Evolutionary conservation across 2,797 vertebrate species (phyloP).

Genomic region (Anableps anableps): DNA sequence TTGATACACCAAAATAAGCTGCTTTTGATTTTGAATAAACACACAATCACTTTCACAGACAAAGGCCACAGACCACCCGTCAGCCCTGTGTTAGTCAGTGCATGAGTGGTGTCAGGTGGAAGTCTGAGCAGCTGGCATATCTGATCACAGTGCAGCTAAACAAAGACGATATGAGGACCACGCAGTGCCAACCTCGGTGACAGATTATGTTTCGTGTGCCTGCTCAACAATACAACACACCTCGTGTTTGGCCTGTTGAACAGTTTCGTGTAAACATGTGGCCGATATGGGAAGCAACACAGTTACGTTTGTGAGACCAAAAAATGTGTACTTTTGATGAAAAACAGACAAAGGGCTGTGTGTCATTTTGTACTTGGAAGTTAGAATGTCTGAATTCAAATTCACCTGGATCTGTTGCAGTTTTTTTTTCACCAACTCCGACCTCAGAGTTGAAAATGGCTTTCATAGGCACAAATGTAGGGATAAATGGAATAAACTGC

Average conservation of each 20-base stretch:
- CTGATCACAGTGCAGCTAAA: slow-evolving; percentile 6
- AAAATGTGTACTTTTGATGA: not conserved
- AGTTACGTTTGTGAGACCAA: not conserved
- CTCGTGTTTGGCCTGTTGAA: not conserved
- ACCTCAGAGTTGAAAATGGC: not conserved
- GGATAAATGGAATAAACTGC: not conserved
- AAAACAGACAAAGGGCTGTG: not conserved
- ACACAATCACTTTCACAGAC: not conserved
- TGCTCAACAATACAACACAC: slow-evolving; percentile 3
- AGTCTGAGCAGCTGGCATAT: slow-evolving; percentile 19
- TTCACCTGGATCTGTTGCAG: too few species aligned
- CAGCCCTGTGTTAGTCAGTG: slow-evolving; percentile 9
- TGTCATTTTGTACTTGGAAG: not conserved
- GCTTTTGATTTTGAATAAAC: slow-evolving; percentile 8
- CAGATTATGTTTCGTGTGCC: slow-evolving; percentile 4
- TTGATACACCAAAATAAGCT: not conserved
- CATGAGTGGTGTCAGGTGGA: slow-evolving; percentile 15
- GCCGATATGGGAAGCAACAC: not conserved
- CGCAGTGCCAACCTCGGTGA: not conserved
- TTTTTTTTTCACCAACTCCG: not conserved
- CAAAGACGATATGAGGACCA: slow-evolving; percentile 11
- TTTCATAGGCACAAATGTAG: not conserved
- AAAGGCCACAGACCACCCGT: slow-evolving; percentile 14
- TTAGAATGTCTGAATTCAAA: too few species aligned
- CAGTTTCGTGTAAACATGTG: not conserved